phyloP scores from a whole-genome alignment of 2,797 vertebrate genomes.

The Oceanodroma leucorhoa region DNA sequence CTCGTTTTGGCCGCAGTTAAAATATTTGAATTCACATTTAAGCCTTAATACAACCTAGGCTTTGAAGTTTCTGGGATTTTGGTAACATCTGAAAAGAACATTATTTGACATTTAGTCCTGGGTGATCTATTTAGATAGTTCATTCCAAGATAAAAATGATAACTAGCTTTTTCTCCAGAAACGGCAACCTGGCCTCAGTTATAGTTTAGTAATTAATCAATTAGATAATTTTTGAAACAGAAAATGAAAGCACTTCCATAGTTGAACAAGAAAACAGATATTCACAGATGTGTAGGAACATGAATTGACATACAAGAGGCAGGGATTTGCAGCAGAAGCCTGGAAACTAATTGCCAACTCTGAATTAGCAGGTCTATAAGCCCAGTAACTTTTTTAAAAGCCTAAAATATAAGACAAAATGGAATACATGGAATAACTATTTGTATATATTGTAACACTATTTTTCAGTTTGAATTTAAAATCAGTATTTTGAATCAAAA shows the following conservation, averaged over 20 bases:
- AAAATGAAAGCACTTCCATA: background rate
- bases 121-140: background rate
- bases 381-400: background rate
- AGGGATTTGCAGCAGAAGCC: background rate
- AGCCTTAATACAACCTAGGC: background rate
- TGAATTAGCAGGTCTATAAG: background rate
- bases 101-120: background rate
- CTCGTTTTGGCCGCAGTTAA: background rate
- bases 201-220: background rate
- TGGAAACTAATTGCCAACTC: background rate
- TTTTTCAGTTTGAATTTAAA: background rate
- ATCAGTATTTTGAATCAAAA: background rate
- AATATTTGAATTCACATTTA: background rate
- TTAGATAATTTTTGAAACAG: background rate
- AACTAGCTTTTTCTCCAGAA: background rate
- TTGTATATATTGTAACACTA: background rate
- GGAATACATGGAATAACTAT: background rate
- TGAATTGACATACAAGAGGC: background rate
- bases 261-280: background rate
- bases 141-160: background rate
- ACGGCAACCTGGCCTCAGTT: background rate
- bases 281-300: background rate
- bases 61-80: background rate
- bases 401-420: background rate
- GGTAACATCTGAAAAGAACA: background rate